Base-by-base conservation (phyloP, 2,888 invertebrate species). In the Globia sparganii region DNA sequence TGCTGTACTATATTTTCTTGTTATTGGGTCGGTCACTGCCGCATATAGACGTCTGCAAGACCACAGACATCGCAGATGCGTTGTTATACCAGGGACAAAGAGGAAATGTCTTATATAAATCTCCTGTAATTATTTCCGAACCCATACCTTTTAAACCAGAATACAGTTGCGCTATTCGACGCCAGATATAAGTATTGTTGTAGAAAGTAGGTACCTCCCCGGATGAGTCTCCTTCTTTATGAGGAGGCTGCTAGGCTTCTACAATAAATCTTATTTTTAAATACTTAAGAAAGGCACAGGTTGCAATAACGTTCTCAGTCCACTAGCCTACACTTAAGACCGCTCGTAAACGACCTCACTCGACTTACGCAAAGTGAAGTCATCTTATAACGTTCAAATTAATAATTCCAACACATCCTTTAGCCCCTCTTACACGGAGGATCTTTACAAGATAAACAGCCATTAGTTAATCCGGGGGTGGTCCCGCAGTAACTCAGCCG, bases 361-460 rank as follows among this genome's bases (percentile, higher is more conserved):
- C 72, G 64, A 70, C 73, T 83, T 82, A 69, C 69, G 49, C 72
- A 83, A 84, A 82, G 84, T 86, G 71, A 81, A 86, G 86, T 86
- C 84, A 86, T 88, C 82, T 86, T 84, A 83, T 78, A 87, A 88
- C 78, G 78, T 84, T 85, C 83, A 88, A 93, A 93, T 95, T 94
- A 94, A 94, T 94, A 94, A 93, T 94, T 92, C 90, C 88, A 88
- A 91, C 92, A 92, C 92, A 93, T 94, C 92, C 80, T 93, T 94
- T 89, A 89, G 84, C 56, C 72, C 90, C 91, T 89, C 91, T 92
- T 89, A 90, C 89, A 90, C 89, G 89, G 80, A 80, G 93, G 93
- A 94, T 94, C 94, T 94, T 93, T 94, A 93, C 93, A 96, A 96
- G 96, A 96, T 96, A 96, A 96, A 96, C 95, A 95, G 95, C 95